Evolutionary conservation across 2,113 vertebrate species (phyloP).

Genomic region (Nycticryphes semicollaris): DNA sequence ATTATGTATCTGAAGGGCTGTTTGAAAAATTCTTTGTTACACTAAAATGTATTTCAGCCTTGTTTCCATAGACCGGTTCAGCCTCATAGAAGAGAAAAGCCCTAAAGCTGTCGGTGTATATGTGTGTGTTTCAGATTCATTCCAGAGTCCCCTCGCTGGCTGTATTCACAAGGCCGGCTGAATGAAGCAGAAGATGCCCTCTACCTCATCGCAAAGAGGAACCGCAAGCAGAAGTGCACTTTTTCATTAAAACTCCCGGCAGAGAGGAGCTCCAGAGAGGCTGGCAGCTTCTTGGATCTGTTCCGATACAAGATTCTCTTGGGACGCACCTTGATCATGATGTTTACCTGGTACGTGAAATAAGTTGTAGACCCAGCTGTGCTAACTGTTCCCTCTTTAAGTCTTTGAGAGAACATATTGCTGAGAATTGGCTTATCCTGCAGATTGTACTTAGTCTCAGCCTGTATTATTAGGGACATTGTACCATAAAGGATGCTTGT

Average conservation of each 20-base stretch:
- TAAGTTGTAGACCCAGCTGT: not conserved
- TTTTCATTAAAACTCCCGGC: constrained; percentile 69
- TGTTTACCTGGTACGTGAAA: constrained; percentile 80
- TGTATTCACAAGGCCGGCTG: constrained; percentile 79
- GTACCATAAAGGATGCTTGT: not conserved
- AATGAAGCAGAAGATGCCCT: constrained; percentile 78
- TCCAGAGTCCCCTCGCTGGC: constrained; percentile 85
- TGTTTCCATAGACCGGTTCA: not conserved
- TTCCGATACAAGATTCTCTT: constrained; percentile 75
- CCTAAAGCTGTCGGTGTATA: not conserved
- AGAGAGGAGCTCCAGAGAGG: constrained; percentile 43
- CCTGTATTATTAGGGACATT: not conserved
- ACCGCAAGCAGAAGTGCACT: constrained; percentile 68
- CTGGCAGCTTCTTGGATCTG: constrained; percentile 74
- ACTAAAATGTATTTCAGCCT: not conserved
- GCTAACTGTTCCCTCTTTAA: not conserved
- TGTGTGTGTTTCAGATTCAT: constrained; percentile 75
- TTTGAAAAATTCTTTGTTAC: not conserved
- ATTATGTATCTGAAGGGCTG: not conserved
- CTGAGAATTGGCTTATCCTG: not conserved
- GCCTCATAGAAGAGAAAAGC: not conserved
- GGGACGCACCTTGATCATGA: constrained; percentile 80
- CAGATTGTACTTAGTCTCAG: not conserved
- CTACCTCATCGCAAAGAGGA: constrained; percentile 77
- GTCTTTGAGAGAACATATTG: not conserved